Percentiles rank a stretch among this genome's conserved stretches.
Conservation (phyloP, 2,888 invertebrate genomes). For the Drosophila fulvimacula region DNA sequence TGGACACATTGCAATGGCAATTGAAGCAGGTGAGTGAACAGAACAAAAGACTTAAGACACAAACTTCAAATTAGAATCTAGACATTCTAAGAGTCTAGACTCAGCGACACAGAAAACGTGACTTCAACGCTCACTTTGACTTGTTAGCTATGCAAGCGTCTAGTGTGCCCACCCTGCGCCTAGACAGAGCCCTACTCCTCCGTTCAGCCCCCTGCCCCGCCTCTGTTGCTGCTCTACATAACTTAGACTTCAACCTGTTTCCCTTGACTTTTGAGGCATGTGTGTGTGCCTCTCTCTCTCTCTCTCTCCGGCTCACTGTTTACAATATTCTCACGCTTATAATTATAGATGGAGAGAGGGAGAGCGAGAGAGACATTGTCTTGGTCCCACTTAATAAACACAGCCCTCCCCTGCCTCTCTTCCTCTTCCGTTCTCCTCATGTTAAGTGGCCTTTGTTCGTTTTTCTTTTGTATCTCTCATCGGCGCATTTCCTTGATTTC, state of each 20-base stretch:
- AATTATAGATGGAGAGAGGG: background rate
- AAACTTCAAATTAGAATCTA: slow-evolving; percentile 42
- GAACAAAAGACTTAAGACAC: slow-evolving; percentile 63
- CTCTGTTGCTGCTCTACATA: slow-evolving; percentile 49
- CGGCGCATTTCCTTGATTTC: slow-evolving; percentile 56
- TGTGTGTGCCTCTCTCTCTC: background rate
- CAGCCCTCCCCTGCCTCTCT: background rate
- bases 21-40: slow-evolving; percentile 87
- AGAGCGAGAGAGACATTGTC: slow-evolving; percentile 30
- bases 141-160: slow-evolving; percentile 38
- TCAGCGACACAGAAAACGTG: slow-evolving; percentile 53
- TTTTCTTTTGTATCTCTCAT: slow-evolving; percentile 37
- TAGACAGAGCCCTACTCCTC: background rate
- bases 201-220: background rate
- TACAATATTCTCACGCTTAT: slow-evolving; percentile 55
- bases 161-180: slow-evolving; percentile 10
- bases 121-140: slow-evolving; percentile 54
- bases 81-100: slow-evolving; percentile 6
- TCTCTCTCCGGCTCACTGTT: too few relatives aligned
- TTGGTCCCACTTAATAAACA: slow-evolving; percentile 2
- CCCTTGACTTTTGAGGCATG: slow-evolving; percentile 33
- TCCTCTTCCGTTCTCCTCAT: slow-evolving; percentile 20
- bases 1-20: slow-evolving; percentile 90
- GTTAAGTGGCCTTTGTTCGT: slow-evolving; percentile 59
- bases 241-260: slow-evolving; percentile 57